Conservation (phyloP, 2,888 invertebrate genomes). For the Gonocerus acuteangulatus region DNA sequence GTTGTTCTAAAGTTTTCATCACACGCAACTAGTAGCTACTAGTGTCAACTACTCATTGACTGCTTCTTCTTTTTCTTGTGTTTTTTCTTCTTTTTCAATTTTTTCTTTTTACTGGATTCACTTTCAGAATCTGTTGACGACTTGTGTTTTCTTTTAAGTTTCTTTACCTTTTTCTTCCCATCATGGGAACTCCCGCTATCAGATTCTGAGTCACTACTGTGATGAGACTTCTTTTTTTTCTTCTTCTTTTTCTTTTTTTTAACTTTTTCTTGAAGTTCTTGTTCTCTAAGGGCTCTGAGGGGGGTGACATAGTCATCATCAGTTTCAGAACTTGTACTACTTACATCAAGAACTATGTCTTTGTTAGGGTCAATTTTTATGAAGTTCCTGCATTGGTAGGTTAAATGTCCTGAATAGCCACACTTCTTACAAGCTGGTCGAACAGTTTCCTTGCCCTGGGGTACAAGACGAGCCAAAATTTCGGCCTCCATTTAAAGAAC, state of each 20-base stretch:
- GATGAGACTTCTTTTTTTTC: constrained; percentile 46
- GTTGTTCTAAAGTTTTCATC: too few species aligned
- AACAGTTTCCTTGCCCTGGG: constrained; percentile 63
- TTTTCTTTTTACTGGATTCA: background rate
- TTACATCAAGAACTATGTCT: constrained; percentile 85
- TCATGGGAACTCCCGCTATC: constrained; percentile 38
- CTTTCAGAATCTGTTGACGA: constrained; percentile 20
- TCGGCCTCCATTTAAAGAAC: constrained; percentile 49
- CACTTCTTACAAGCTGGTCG: constrained; percentile 88
- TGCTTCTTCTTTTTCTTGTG: constrained; percentile 3
- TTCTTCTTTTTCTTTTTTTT: constrained; percentile 51
- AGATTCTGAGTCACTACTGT: constrained; percentile 40
- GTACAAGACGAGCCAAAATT: constrained; percentile 48
- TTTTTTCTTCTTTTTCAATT: constrained; percentile 1
- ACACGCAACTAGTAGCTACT: too few species aligned
- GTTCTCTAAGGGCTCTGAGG: constrained; percentile 67
- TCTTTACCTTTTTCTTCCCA: constrained; percentile 43
- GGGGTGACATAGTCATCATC: constrained; percentile 76
- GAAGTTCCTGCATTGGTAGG: constrained; percentile 92
- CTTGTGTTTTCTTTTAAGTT: constrained; percentile 40
- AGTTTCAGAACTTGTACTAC: constrained; percentile 87
- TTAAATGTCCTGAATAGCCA: constrained; percentile 91
- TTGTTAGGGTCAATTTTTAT: constrained; percentile 86
- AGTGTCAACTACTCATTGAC: too few species aligned
- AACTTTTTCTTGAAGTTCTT: constrained; percentile 64